These are phyloP conservation scores for Neomicropteryx cornuta DNA, from an alignment of 1,140 invertebrate genomes.

Conservation along the genomic window DNA sequence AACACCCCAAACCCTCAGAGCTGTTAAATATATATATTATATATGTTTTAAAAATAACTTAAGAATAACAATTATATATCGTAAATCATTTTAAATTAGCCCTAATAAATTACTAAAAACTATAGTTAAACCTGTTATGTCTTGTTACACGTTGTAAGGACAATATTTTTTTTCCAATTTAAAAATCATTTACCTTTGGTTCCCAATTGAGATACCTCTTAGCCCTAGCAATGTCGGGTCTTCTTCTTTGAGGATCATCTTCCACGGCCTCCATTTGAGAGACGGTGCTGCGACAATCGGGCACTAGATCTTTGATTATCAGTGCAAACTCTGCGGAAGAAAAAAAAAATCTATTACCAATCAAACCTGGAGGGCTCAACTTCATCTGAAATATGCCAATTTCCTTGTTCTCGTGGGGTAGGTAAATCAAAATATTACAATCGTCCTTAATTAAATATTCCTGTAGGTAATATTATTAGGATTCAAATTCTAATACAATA, in stretches of 20 bases:
- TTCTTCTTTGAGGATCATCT: constrained; percentile 91
- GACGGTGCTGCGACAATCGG: constrained; percentile 74
- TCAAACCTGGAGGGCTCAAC: constrained; percentile 1
- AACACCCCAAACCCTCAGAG: too few relatives aligned
- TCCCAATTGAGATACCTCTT: constrained; percentile 81
- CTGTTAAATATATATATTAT: too few relatives aligned
- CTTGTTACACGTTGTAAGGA: background rate
- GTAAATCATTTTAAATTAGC: background rate
- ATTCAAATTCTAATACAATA: too few relatives aligned
- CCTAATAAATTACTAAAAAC: background rate
- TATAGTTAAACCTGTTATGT: background rate
- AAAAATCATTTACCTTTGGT: constrained; percentile 60
- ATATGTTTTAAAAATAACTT: background rate
- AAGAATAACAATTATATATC: background rate
- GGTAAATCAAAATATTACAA: too few relatives aligned
- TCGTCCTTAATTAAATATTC: too few relatives aligned
- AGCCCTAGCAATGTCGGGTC: constrained; percentile 87
- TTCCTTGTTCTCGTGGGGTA: constrained; percentile 2
- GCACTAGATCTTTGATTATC: constrained; percentile 78
- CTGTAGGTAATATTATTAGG: too few relatives aligned
- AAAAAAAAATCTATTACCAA: constrained; percentile 5
- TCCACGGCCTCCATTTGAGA: constrained; percentile 72
- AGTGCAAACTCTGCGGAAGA: constrained; percentile 75
- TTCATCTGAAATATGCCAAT: constrained; percentile 2
- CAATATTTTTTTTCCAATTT: background rate